A percentile compares a stretch with the other conserved stretches of the same genome.
These are phyloP conservation scores for Drosophila pseudotalamancana DNA, from an alignment of 2,888 invertebrate genomes.

Conservation along the genomic window DNA sequence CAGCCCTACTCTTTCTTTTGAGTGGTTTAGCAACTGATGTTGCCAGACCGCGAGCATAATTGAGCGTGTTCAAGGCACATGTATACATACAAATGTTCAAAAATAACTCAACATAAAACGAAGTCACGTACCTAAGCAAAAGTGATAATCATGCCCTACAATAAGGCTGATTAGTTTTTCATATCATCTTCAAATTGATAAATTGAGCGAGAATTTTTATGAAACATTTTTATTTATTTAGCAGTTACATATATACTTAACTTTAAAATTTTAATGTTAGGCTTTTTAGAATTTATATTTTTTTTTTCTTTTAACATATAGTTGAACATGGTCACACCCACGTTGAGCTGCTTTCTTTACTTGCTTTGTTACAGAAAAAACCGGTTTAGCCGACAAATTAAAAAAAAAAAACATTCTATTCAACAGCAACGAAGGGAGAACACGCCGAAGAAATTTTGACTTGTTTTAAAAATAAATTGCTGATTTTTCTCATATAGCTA, in stretches of 20 bases:
- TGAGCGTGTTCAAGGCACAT: constrained; percentile 26
- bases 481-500: constrained; percentile 30
- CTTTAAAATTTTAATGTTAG: constrained; percentile 21
- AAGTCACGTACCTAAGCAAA: background rate
- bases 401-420: constrained; percentile 13
- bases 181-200: background rate
- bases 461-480: constrained; percentile 60
- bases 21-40: constrained; percentile 20
- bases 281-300: constrained; percentile 1
- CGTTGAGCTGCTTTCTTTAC: constrained; percentile 25
- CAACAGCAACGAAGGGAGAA: constrained; percentile 31
- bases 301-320: constrained; percentile 7
- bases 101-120: constrained; percentile 52
- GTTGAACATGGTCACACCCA: constrained; percentile 38
- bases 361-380: constrained; percentile 23
- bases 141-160: constrained; percentile 9
- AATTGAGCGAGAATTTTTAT: constrained; percentile 14
- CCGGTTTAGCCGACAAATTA: constrained; percentile 46
- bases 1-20: constrained; percentile 4
- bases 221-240: constrained; percentile 61
- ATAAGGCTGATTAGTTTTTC: constrained; percentile 2
- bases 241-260: constrained; percentile 62
- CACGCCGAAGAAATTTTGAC: constrained; percentile 16
- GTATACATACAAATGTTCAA: constrained; percentile 32
- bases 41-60: constrained; percentile 39